Evolutionary conservation across 1,140 invertebrate species (phyloP).

Genomic region (Halotydeus destructor): DNA sequence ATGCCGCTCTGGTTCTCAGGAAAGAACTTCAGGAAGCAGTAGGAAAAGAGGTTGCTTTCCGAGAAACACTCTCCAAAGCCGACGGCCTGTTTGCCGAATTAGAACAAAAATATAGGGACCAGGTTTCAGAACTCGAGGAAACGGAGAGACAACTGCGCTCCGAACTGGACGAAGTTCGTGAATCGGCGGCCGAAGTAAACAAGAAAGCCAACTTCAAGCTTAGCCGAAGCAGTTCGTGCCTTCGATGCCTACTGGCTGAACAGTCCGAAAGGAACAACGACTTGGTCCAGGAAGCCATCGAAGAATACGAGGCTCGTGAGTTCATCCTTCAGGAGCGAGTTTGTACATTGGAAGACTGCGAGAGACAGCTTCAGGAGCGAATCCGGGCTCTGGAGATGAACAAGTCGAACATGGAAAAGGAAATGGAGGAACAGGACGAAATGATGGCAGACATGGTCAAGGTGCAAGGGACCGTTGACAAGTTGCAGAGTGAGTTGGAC

Average conservation of each 20-base stretch:
- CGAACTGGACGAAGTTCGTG: constrained; percentile 19
- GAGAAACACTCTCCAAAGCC: constrained; percentile 46
- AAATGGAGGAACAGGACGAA: constrained; percentile 24
- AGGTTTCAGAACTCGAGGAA: constrained; percentile 23
- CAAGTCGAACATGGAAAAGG: constrained; percentile 19
- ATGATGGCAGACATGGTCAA: constrained; percentile 20
- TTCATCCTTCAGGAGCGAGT: constrained; percentile 10
- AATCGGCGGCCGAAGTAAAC: constrained; percentile 19
- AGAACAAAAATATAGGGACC: constrained; percentile 37
- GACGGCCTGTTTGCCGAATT: constrained; percentile 48
- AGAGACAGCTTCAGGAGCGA: constrained; percentile 10
- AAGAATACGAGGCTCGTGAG: constrained; percentile 18
- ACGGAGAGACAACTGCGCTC: constrained; percentile 13
- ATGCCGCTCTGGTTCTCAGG: too few relatives aligned
- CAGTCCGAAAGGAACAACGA: constrained; percentile 18
- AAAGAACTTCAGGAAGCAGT: not conserved
- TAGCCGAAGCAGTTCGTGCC: too few relatives aligned
- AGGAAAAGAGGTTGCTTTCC: constrained; percentile 37
- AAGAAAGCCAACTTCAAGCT: constrained; percentile 15
- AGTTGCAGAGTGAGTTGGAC: constrained; percentile 21
- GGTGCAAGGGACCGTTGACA: constrained; percentile 19
- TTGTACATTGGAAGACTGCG: constrained; percentile 3
- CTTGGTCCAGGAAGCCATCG: constrained; percentile 18
- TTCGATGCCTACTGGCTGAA: constrained; percentile 17
- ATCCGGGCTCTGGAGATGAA: constrained; percentile 19